Evolutionary conservation across 2,113 vertebrate species (phyloP).

Genomic region (Larimichthys crocea): DNA sequence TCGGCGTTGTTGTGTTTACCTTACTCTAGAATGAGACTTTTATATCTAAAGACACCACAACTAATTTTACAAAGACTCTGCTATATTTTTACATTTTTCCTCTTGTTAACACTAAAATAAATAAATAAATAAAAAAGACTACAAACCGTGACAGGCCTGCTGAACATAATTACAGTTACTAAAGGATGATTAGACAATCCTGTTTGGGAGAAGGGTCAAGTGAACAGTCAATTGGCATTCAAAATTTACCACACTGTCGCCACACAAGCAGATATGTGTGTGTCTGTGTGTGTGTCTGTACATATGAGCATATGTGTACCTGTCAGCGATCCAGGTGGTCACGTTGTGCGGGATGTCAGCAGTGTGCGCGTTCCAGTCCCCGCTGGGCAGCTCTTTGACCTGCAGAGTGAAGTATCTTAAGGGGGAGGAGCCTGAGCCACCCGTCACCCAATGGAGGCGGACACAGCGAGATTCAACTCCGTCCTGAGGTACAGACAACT

Average conservation of each 20-base stretch:
- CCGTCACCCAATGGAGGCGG: constrained; percentile 88
- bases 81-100: not conserved
- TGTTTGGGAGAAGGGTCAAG: not conserved
- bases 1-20: too few relatives aligned
- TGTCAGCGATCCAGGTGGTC: constrained; percentile 86
- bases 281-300: not conserved
- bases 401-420: constrained; percentile 94
- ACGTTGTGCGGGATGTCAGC: constrained; percentile 90
- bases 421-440: constrained; percentile 91
- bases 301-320: constrained; percentile 78
- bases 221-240: not conserved
- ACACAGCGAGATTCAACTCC: constrained; percentile 88
- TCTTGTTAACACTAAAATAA: not conserved
- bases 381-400: constrained; percentile 87
- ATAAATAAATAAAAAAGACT: too few relatives aligned
- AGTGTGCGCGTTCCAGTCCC: constrained; percentile 89
- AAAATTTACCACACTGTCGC: not conserved
- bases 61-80: too few relatives aligned
- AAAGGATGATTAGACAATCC: not conserved
- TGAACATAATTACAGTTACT: not conserved
- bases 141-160: not conserved
- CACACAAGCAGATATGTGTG: not conserved
- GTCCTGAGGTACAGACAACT: constrained; percentile 87
- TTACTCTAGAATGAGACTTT: too few relatives aligned
- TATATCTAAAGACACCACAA: too few relatives aligned